Evolutionary conservation across 2,113 vertebrate species (phyloP).

Genomic region (Actinemys pallida): DNA sequence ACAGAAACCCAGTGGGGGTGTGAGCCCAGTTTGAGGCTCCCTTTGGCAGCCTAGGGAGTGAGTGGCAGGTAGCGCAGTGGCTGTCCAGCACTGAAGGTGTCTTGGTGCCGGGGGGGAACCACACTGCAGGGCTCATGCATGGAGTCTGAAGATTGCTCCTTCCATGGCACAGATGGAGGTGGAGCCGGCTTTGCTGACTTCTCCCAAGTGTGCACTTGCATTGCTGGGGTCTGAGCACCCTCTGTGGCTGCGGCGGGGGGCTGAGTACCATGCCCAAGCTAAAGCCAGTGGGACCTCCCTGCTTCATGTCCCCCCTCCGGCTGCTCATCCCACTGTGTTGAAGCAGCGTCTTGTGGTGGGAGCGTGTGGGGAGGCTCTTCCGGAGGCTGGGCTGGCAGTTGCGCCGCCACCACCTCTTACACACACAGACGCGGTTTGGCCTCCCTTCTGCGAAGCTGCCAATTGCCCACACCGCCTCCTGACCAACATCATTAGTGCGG

Average conservation of each 20-base stretch:
- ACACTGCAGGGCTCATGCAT: not conserved
- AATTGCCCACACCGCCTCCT: conserved; percentile 83
- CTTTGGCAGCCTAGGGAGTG: accelerated
- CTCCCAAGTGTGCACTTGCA: not conserved
- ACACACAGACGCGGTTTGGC: conserved; percentile 65
- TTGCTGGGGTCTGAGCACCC: not conserved
- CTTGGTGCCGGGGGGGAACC: conserved; percentile 2
- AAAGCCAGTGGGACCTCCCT: not conserved
- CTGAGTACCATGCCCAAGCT: not conserved
- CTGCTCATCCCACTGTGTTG: not conserved
- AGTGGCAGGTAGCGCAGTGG: not conserved
- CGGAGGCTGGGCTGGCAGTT: conserved; percentile 46
- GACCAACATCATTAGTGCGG: conserved; percentile 87
- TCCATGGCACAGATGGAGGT: not conserved
- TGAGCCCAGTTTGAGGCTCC: not conserved
- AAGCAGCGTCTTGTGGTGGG: not conserved
- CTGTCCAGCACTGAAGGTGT: not conserved
- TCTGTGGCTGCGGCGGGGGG: not conserved
- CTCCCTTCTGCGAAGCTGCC: conserved; percentile 79
- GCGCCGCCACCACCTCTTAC: conserved; percentile 48
- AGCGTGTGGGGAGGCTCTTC: conserved; percentile 47
- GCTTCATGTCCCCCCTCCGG: not conserved
- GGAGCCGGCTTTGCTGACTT: not conserved
- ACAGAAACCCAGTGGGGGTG: not conserved
- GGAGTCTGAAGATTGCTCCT: not conserved